Base-by-base conservation (phyloP, 2,797 vertebrate genomes). In the Sebastes steindachneri region DNA sequence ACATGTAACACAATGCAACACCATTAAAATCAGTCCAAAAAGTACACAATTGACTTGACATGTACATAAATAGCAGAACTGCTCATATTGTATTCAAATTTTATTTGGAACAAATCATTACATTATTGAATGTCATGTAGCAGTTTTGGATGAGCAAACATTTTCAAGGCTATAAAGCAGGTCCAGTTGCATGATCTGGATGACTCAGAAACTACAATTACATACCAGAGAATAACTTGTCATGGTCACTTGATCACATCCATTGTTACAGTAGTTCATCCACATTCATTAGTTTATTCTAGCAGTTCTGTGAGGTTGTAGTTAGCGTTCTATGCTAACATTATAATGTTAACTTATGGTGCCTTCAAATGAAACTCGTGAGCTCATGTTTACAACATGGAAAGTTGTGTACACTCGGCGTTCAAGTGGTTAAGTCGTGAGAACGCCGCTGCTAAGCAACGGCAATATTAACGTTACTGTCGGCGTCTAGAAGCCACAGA, bases 311-410 rank as follows among this genome's bases (percentile, higher is more conserved):
- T 48, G 45, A 48, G 7, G 45, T 48, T 48, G 45, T 48, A 48
- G 45, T 48, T 48, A 48, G 45, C 7, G 45, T 48, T 48, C 15
- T 48, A 19, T 48, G 17, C 45, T 48, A 48, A 19, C 45, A 48
- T 48, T 1, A 48, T 48, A 48, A 48, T 48, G 45, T 7, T 19
- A 17, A 48, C 7, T 48, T 19, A 48, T 48, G 45, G 45, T 48
- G 45, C 0, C 45, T 48, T 0, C 45, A 48, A 48, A 19, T 48
- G 0, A 48, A 48, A 17, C 17, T 48, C 0, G 17, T 48, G 17
- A 48, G 17, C 45, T 48, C 3, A 2, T 48, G 17, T 48, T 48
- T 48, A 48, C 17, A 48, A 48, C 45, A 48, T 48, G 45, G 3
- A 7, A 48, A 7, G 45, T 48, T 19, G 45, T 48, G 45, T 19